phyloP scores from a whole-genome alignment of 2,797 vertebrate species.

The Fundulus diaphanus region DNA sequence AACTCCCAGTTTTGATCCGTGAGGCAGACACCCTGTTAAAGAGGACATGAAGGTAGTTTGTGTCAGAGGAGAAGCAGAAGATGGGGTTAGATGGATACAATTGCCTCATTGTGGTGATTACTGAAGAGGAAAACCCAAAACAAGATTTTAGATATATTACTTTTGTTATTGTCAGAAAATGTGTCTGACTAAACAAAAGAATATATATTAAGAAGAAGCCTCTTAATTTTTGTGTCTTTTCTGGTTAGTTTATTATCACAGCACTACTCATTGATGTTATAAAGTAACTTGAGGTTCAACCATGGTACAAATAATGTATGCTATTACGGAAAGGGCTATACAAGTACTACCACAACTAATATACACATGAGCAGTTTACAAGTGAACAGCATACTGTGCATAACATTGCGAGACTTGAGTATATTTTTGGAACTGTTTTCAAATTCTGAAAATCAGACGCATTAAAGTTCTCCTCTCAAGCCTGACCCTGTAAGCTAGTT shows the following conservation, averaged over 20 bases:
- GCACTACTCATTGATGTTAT: not conserved
- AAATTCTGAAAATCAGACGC: slow-evolving; percentile 25
- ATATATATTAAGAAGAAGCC: too few relatives aligned
- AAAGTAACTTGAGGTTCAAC: slow-evolving; percentile 15
- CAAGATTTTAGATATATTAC: too few relatives aligned
- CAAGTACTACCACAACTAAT: slow-evolving; percentile 22
- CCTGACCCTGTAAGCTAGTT: slow-evolving; percentile 62
- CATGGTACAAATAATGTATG: slow-evolving; percentile 11
- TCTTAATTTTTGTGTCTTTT: not conserved
- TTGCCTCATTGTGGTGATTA: too few relatives aligned
- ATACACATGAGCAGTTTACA: not conserved
- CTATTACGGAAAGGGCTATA: not conserved
- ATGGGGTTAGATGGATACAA: too few relatives aligned
- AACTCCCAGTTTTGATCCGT: too few relatives aligned
- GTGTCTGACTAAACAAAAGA: too few relatives aligned
- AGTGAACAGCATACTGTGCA: not conserved
- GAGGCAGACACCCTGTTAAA: too few relatives aligned
- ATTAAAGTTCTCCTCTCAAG: slow-evolving; percentile 33
- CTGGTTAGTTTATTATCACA: not conserved
- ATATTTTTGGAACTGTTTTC: slow-evolving; percentile 34
- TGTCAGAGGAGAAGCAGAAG: too few relatives aligned
- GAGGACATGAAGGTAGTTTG: too few relatives aligned
- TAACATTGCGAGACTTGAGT: slow-evolving; percentile 10
- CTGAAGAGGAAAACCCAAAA: too few relatives aligned
- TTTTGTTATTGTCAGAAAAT: too few relatives aligned